Conservation (phyloP, 2,113 vertebrate species). For the Nothobranchius kuhntae region DNA sequence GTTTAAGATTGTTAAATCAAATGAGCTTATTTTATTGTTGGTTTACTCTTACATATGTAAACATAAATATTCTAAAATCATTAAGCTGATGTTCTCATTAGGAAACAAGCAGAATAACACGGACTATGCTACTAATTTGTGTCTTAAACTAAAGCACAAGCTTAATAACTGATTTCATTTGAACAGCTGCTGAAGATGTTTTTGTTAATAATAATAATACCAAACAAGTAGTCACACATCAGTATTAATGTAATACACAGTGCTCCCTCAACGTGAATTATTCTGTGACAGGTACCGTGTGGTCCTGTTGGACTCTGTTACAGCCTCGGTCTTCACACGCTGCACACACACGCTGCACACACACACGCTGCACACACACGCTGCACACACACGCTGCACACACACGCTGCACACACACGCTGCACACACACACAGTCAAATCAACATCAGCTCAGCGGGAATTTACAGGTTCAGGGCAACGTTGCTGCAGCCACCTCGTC, state of each 20-base stretch:
- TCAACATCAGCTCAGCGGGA: conserved; percentile 37
- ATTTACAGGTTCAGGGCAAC: conserved; percentile 54
- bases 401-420: conserved; percentile 37
- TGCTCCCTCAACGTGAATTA: conserved; percentile 65
- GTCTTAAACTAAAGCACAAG: conserved; percentile 73
- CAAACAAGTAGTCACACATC: conserved; percentile 70
- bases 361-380: conserved; percentile 37
- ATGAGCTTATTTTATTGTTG: conserved; percentile 71
- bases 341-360: conserved; percentile 33
- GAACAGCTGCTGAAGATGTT: conserved; percentile 58
- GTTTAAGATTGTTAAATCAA: conserved; percentile 42
- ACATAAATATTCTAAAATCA: conserved; percentile 71
- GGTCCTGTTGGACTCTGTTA: conserved; percentile 33
- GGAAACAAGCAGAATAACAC: conserved; percentile 64
- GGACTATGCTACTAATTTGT: conserved; percentile 77
- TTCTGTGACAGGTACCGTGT: conserved; percentile 55
- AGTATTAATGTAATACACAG: conserved; percentile 81
- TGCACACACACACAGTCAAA: conserved; percentile 21
- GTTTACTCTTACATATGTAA: conserved; percentile 75
- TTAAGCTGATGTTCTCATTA: conserved; percentile 43
- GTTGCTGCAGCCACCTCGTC: conserved; percentile 56
- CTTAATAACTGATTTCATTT: conserved; percentile 65
- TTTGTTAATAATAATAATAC: conserved; percentile 75
- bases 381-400: conserved; percentile 31
- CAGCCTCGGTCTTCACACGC: conserved; percentile 33